Percentiles rank a stretch among this genome's conserved stretches.
Evolutionary conservation across 2,797 vertebrate species (phyloP).

Genomic region (Syngnathus acus): DNA sequence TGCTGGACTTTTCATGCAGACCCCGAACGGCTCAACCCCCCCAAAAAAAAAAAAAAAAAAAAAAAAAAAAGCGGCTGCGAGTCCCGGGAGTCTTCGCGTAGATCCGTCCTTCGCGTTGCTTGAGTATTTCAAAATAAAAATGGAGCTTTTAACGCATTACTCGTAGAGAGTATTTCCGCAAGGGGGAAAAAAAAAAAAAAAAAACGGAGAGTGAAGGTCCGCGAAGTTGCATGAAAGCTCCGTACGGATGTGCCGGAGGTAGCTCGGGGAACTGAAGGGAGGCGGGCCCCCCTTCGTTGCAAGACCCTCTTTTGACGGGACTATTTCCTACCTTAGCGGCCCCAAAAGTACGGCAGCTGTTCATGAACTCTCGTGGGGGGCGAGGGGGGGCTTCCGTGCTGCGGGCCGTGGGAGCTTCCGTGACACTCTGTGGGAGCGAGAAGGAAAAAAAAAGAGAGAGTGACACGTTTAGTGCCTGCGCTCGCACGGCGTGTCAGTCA

Average conservation of each 20-base stretch:
- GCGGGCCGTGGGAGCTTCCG: slow-evolving; percentile 10
- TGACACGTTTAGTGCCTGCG: slow-evolving; percentile 1
- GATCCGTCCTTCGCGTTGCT: slow-evolving; percentile 28
- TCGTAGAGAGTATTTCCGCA: slow-evolving; percentile 2
- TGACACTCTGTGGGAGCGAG: background rate
- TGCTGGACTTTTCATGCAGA: slow-evolving; percentile 90
- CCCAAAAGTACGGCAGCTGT: slow-evolving; percentile 1
- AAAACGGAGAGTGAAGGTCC: slow-evolving; percentile 10
- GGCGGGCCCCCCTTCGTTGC: background rate
- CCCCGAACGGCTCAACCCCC: slow-evolving; percentile 46
- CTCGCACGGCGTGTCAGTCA: slow-evolving; percentile 2
- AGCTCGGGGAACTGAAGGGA: background rate
- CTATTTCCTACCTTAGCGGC: slow-evolving; percentile 4
- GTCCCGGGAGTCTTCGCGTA: slow-evolving; percentile 1
- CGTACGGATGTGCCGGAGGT: slow-evolving; percentile 2
- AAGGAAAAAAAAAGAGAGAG: background rate
- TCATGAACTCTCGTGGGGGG: slow-evolving; percentile 1
- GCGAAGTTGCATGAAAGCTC: slow-evolving; percentile 1
- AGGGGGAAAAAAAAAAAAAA: background rate
- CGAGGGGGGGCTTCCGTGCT: slow-evolving; percentile 19
- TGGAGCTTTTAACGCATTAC: slow-evolving; percentile 18
- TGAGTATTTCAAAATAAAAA: slow-evolving; percentile 7
- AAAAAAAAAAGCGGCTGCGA: slow-evolving; percentile 30
- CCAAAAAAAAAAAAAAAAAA: slow-evolving; percentile 10
- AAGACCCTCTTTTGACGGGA: background rate